Evolutionary conservation across 2,797 vertebrate genomes (phyloP).

Genomic region (Schizopygopsis pylzovi): DNA sequence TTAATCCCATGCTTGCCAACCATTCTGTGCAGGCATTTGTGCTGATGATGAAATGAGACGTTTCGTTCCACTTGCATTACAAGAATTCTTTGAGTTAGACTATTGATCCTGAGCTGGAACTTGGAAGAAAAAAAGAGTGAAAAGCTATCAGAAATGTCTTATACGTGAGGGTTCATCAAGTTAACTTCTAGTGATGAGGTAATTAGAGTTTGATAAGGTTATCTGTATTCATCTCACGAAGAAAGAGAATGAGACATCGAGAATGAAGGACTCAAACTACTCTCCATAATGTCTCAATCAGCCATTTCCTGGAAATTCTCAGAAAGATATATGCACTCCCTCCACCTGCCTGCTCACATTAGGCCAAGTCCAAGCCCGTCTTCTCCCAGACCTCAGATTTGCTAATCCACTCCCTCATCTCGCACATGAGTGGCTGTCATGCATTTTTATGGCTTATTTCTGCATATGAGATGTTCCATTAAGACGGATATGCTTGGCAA

Average conservation of each 20-base stretch:
- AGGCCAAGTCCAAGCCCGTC: constrained; percentile 49
- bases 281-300: constrained; percentile 40
- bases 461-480: constrained; percentile 52
- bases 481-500: constrained; percentile 54
- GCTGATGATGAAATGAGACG: constrained; percentile 7
- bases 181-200: constrained; percentile 35
- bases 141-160: constrained; percentile 11
- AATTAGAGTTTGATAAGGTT: constrained; percentile 47
- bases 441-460: constrained; percentile 53
- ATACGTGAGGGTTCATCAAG: background rate
- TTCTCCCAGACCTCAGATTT: constrained; percentile 18
- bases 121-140: constrained; percentile 1
- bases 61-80: constrained; percentile 12
- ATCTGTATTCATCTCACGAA: constrained; percentile 44
- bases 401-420: constrained; percentile 34
- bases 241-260: background rate
- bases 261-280: background rate
- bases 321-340: constrained; percentile 45
- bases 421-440: constrained; percentile 1
- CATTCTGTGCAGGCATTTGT: background rate
- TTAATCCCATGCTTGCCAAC: background rate
- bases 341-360: constrained; percentile 57
- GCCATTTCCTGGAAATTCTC: constrained; percentile 28
- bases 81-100: background rate
- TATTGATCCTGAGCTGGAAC: background rate